Evolutionary conservation across 2,888 invertebrate genomes (phyloP).

Genomic region (Crepidodera aurea): DNA sequence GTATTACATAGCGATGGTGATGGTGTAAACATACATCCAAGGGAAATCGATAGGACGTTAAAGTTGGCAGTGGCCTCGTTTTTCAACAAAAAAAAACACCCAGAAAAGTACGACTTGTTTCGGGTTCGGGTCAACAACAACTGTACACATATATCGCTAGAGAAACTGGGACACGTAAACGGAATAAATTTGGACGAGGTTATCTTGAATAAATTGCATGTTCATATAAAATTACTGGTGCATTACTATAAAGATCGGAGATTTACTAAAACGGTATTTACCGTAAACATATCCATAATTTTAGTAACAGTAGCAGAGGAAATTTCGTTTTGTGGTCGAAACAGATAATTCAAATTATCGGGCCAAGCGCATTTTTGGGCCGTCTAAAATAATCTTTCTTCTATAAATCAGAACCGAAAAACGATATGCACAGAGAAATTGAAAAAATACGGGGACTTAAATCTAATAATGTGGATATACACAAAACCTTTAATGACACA

Average conservation of each 20-base stretch:
- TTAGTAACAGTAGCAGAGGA: too few relatives aligned
- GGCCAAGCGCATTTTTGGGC: too few relatives aligned
- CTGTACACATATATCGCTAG: not conserved
- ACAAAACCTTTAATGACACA: too few relatives aligned
- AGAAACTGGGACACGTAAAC: not conserved
- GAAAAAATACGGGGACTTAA: too few relatives aligned
- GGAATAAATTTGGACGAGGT: not conserved
- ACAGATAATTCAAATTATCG: too few relatives aligned
- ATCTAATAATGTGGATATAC: too few relatives aligned
- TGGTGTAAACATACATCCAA: constrained; percentile 26
- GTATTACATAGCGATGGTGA: constrained; percentile 28
- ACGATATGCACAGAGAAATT: too few relatives aligned
- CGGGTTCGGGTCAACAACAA: not conserved
- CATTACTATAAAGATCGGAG: not conserved
- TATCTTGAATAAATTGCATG: not conserved
- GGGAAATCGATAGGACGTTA: constrained; percentile 12
- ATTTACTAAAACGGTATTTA: not conserved
- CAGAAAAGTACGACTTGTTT: not conserved
- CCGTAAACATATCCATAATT: too few relatives aligned
- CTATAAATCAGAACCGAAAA: too few relatives aligned
- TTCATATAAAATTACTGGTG: not conserved
- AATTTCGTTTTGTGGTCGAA: too few relatives aligned
- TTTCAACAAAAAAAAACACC: not conserved
- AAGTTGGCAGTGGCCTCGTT: constrained; percentile 8
- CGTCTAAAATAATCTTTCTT: too few relatives aligned